Percentiles rank a stretch among this genome's conserved stretches.
phyloP scores from a whole-genome alignment of 1,140 invertebrate genomes.

The Sminthurides bifidus region DNA sequence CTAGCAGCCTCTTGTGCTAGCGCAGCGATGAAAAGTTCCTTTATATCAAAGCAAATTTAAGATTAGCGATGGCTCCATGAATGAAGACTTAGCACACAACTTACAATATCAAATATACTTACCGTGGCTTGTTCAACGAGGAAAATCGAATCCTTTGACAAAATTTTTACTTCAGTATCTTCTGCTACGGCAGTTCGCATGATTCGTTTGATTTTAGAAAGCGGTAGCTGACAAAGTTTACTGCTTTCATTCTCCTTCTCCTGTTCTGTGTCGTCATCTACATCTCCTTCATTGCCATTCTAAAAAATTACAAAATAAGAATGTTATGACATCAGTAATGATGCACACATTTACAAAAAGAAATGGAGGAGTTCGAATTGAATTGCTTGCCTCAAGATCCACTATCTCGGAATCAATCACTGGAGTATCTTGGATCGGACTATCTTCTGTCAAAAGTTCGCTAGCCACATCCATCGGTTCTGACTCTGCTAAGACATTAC shows the following conservation, averaged over 20 bases:
- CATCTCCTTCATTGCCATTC: background rate
- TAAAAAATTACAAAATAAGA: too few relatives aligned
- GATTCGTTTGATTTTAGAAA: background rate
- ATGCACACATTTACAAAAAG: too few relatives aligned
- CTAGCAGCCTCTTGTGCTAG: background rate
- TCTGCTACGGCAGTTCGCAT: background rate
- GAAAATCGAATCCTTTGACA: background rate
- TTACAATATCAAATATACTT: background rate
- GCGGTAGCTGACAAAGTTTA: background rate
- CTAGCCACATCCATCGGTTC: too few relatives aligned
- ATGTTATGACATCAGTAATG: too few relatives aligned
- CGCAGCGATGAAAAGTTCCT: slow-evolving; percentile 6
- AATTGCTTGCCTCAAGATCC: too few relatives aligned
- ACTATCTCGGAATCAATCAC: too few relatives aligned
- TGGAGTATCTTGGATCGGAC: too few relatives aligned
- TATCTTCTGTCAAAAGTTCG: too few relatives aligned
- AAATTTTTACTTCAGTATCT: slow-evolving; percentile 1
- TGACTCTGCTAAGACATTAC: too few relatives aligned
- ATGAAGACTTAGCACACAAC: background rate
- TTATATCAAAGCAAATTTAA: background rate
- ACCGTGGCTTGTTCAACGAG: slow-evolving; percentile 1
- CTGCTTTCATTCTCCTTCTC: background rate
- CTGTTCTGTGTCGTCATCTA: background rate
- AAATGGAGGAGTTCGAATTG: too few relatives aligned
- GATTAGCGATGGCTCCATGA: background rate